Evolutionary conservation across 2,888 invertebrate genomes (phyloP).

Genomic region (Liodrosophila aerea): DNA sequence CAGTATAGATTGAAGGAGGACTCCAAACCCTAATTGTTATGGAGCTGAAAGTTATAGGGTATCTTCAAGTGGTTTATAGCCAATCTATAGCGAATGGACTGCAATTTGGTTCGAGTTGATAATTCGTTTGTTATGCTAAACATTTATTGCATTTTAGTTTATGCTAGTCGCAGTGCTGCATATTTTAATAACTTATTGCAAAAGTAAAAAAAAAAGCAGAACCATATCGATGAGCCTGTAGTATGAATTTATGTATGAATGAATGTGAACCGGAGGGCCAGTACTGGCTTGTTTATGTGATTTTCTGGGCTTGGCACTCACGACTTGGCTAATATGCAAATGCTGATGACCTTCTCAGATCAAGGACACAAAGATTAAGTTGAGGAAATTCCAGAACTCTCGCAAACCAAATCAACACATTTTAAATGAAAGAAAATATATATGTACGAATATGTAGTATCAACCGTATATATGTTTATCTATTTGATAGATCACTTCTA

Average conservation of each 20-base stretch:
- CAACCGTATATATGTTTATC: neutral
- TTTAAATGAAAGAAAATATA: neutral
- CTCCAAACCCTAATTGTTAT: too few species aligned
- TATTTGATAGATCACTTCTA: conserved; percentile 30
- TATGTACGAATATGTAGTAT: neutral
- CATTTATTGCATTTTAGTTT: conserved; percentile 48
- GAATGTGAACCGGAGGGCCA: conserved; percentile 21
- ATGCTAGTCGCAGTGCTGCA: conserved; percentile 45
- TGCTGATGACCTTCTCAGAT: conserved; percentile 67
- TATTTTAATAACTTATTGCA: conserved; percentile 72
- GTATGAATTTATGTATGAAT: conserved; percentile 70
- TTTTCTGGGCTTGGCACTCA: conserved; percentile 70
- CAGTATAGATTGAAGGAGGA: too few species aligned
- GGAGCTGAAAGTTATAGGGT: too few species aligned
- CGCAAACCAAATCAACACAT: neutral
- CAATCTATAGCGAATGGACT: conserved; percentile 3
- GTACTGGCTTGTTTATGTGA: conserved; percentile 59
- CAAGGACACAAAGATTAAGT: conserved; percentile 50
- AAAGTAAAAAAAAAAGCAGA: neutral
- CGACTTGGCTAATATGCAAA: conserved; percentile 65
- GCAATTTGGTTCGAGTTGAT: conserved; percentile 36
- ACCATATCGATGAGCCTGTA: conserved; percentile 23
- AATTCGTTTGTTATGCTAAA: conserved; percentile 53
- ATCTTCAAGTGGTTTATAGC: too few species aligned
- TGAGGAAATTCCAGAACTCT: neutral